These are phyloP conservation scores for Xiphias gladius DNA, from an alignment of 2,113 vertebrate genomes.

Conservation along the genomic window DNA sequence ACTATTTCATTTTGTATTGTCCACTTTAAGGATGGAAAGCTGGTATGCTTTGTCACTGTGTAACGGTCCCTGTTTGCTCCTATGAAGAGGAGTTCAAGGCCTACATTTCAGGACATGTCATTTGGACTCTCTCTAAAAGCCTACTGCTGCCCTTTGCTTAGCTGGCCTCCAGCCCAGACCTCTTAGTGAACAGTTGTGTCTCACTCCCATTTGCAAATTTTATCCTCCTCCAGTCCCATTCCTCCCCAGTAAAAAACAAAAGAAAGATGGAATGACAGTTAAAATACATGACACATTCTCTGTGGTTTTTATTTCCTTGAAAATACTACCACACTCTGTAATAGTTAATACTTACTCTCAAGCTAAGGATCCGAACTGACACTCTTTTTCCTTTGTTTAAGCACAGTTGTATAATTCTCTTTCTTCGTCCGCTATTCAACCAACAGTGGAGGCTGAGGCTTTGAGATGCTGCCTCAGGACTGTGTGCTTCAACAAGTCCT, in stretches of 20 bases:
- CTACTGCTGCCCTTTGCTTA: constrained; percentile 54
- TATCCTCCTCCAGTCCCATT: constrained; percentile 47
- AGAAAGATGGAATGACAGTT: constrained; percentile 22
- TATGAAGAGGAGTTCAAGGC: constrained; percentile 43
- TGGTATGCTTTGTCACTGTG: not conserved
- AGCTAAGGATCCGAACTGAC: constrained; percentile 20
- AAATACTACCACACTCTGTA: not conserved
- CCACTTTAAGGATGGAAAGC: not conserved
- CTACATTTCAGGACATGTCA: constrained; percentile 53
- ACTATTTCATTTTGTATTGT: not conserved
- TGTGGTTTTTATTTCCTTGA: not conserved
- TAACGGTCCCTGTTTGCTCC: not conserved
- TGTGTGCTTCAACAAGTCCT: constrained; percentile 42
- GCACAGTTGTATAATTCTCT: constrained; percentile 41
- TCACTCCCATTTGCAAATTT: constrained; percentile 36
- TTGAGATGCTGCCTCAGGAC: constrained; percentile 55
- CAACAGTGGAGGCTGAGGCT: constrained; percentile 34
- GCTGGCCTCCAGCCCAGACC: constrained; percentile 63
- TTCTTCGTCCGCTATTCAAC: constrained; percentile 22
- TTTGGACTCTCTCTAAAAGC: constrained; percentile 54
- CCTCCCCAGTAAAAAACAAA: constrained; percentile 18
- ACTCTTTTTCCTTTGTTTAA: constrained; percentile 23
- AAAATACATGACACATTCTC: constrained; percentile 15
- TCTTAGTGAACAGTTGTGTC: constrained; percentile 57
- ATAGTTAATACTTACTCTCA: not conserved